phyloP scores from a whole-genome alignment of 2,888 invertebrate species.

The Cheilosia vernalis region DNA sequence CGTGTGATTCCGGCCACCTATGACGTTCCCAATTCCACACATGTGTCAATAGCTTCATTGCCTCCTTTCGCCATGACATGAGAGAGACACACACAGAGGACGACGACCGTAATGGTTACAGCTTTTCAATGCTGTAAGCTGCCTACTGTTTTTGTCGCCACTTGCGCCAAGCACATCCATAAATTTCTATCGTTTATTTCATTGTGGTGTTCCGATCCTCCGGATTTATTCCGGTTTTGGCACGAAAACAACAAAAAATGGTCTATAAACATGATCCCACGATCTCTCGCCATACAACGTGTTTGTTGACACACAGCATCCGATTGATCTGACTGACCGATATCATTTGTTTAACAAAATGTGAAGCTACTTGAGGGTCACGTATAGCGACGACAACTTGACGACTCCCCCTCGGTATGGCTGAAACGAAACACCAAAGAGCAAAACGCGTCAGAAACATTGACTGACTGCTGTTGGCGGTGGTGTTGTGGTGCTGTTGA shows the following conservation, averaged over 20 bases:
- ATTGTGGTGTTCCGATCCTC: constrained; percentile 4
- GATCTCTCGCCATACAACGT: constrained; percentile 66
- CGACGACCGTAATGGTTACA: constrained; percentile 25
- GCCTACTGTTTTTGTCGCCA: constrained; percentile 68
- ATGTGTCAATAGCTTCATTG: constrained; percentile 73
- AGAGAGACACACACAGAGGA: background rate
- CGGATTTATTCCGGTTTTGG: constrained; percentile 64
- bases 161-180: constrained; percentile 65
- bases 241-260: constrained; percentile 16
- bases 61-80: constrained; percentile 61
- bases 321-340: constrained; percentile 75
- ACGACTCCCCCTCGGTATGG: constrained; percentile 48
- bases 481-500: constrained; percentile 29
- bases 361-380: constrained; percentile 72
- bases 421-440: constrained; percentile 41
- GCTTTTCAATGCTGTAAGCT: constrained; percentile 47
- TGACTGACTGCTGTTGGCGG: constrained; percentile 65
- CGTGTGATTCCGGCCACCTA: constrained; percentile 70
- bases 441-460: constrained; percentile 66
- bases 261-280: constrained; percentile 54
- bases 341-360: constrained; percentile 75
- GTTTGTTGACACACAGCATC: constrained; percentile 72
- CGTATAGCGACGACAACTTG: constrained; percentile 60
- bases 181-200: constrained; percentile 69
- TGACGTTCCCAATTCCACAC: constrained; percentile 67